Evolutionary conservation across 2,797 vertebrate genomes (phyloP), one percentile per base, ranked within the genome.

Genomic region (Muscicapa striata): DNA sequence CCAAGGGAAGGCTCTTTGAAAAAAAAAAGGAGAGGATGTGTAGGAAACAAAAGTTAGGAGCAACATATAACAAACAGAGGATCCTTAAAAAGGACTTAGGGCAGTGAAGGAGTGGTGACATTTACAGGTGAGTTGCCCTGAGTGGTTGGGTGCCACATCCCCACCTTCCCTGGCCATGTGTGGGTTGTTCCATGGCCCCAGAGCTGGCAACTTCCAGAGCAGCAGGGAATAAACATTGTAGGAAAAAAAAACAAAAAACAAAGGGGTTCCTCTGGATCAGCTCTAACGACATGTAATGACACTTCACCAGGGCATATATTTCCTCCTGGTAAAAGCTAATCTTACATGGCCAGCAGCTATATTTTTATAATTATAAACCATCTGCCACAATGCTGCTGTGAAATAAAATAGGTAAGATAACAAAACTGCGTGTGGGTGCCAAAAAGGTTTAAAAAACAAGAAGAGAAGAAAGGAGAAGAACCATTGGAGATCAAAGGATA

Each of bases 181-280:
- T 9, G 4, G 22, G 11, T 36, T 73, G 13, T 52, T 79, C 8
- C 3, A 4, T 0, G 1, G 34, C 23, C 26, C 22, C 29, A 43
- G 67, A 68, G 45, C 63, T 13, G 6, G 17, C 0, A 1, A 36
- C 22, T 75, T 68, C 26, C 59, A 76, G 13, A 0, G 0, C 72
- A 34, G 22, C 41, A 88, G 55, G 72, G 38, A 88, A 62, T 9
- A 7, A 69, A 6, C 13, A 9, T 3, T 54, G 15, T 15, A 52
- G 54, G 19, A 29, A 48, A 43, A 18, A 57, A 55, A 23, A 54
- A 6, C 7, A 34, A 34, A 48, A 27, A 11, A 5, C 46, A 69
- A 36, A 26, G 0, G 13, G 41, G 38, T 55, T 73, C 41, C n/a
- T 85, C 41, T 68, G 63, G 9, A 57, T 79, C 76, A 68, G 20